phyloP scores from a whole-genome alignment of 2,888 invertebrate genomes.

The Schizaphis graminum region DNA sequence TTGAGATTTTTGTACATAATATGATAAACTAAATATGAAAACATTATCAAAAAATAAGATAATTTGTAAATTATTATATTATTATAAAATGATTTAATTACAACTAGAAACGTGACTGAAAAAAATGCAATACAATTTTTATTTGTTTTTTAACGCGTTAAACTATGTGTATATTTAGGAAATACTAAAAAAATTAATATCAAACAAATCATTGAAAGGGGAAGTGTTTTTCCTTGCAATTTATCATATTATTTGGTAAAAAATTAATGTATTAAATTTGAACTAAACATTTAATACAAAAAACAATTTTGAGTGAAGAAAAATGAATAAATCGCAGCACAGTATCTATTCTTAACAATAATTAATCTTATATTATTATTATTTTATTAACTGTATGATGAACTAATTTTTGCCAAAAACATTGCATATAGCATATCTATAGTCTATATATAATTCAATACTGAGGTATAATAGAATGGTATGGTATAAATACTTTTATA shows the following conservation, averaged over 20 bases:
- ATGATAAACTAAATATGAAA: not conserved
- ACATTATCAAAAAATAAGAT: not conserved
- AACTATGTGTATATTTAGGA: not conserved
- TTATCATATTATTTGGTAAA: not conserved
- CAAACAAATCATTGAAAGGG: not conserved
- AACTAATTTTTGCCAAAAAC: not conserved
- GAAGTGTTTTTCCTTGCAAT: not conserved
- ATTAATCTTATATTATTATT: not conserved
- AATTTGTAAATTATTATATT: not conserved
- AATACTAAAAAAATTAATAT: not conserved
- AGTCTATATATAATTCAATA: not conserved
- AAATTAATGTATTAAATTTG: not conserved
- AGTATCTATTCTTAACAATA: not conserved
- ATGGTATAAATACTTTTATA: too few relatives aligned
- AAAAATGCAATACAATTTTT: too few relatives aligned
- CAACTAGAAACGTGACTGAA: not conserved
- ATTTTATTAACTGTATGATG: not conserved
- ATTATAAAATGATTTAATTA: not conserved
- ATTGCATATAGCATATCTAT: not conserved
- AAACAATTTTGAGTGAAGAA: not conserved
- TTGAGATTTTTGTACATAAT: not conserved
- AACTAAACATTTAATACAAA: not conserved
- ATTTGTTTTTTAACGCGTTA: too few relatives aligned
- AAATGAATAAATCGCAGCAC: not conserved
- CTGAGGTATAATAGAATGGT: too few relatives aligned